Percentiles rank a stretch among this genome's conserved stretches.
These are phyloP conservation scores for Lithophane ornitopus DNA, from an alignment of 2,888 invertebrate genomes.

Conservation along the genomic window DNA sequence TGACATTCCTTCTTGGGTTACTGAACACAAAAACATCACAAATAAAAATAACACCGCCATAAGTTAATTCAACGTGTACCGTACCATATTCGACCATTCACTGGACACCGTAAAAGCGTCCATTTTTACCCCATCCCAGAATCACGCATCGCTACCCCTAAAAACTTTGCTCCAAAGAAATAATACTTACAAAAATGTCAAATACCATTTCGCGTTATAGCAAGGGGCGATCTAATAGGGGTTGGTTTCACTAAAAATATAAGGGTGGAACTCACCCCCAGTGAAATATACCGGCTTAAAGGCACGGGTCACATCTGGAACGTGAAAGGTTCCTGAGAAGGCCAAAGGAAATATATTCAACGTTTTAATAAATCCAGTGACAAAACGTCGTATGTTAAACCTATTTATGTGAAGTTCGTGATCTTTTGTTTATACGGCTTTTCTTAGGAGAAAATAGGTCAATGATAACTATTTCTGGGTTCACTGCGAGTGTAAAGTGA, in stretches of 20 bases:
- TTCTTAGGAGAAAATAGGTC: slow-evolving; percentile 5
- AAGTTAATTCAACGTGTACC: slow-evolving; percentile 11
- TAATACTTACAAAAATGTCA: slow-evolving; percentile 67
- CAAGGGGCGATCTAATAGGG: slow-evolving; percentile 61
- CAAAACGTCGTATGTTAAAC: slow-evolving; percentile 64
- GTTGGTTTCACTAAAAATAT: slow-evolving; percentile 67
- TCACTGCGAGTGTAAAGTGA: background rate
- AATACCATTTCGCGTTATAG: slow-evolving; percentile 59
- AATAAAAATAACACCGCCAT: background rate
- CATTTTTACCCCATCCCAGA: slow-evolving; percentile 46
- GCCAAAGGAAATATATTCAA: slow-evolving; percentile 66
- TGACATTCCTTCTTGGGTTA: background rate
- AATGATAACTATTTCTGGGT: slow-evolving; percentile 13
- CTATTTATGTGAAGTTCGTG: slow-evolving; percentile 31
- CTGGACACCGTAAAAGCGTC: slow-evolving; percentile 28
- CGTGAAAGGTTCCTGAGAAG: slow-evolving; percentile 60
- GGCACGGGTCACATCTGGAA: slow-evolving; percentile 65
- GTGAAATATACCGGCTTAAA: slow-evolving; percentile 64
- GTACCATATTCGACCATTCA: slow-evolving; percentile 27
- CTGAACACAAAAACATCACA: background rate
- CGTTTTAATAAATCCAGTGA: slow-evolving; percentile 73
- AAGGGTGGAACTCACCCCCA: slow-evolving; percentile 44
- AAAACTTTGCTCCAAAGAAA: slow-evolving; percentile 61
- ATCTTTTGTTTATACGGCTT: slow-evolving; percentile 27
- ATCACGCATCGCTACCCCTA: slow-evolving; percentile 48